phyloP scores from a whole-genome alignment of 2,113 vertebrate genomes.

The Opisthocomus hoazin region DNA sequence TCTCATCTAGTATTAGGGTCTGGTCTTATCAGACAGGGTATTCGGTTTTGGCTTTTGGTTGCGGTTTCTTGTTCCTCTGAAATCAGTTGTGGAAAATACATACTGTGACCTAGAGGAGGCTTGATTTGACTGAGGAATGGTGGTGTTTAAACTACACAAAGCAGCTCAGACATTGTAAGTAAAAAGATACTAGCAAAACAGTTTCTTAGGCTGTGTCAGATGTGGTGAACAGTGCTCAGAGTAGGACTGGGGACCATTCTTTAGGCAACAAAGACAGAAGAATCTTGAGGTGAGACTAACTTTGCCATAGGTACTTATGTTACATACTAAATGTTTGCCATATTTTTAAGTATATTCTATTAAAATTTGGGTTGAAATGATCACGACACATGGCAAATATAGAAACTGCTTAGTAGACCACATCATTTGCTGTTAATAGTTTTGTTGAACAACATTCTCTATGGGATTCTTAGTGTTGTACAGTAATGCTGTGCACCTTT shows the following conservation, averaged over 20 bases:
- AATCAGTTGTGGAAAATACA: not conserved
- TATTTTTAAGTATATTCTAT: not conserved
- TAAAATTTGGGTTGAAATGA: not conserved
- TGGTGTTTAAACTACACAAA: not conserved
- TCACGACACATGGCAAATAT: not conserved
- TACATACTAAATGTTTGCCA: not conserved
- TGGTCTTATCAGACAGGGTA: not conserved
- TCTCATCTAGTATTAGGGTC: not conserved
- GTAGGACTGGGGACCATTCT: not conserved
- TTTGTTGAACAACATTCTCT: not conserved
- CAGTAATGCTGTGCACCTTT: not conserved
- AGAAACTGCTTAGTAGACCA: not conserved
- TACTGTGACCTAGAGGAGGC: not conserved
- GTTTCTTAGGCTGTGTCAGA: not conserved
- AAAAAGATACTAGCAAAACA: not conserved
- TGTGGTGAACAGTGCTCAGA: not conserved
- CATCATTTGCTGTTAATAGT: not conserved
- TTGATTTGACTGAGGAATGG: not conserved
- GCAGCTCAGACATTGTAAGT: not conserved
- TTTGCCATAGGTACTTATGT: not conserved
- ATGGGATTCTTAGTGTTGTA: not conserved
- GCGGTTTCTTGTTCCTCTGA: not conserved
- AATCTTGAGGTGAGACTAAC: not conserved
- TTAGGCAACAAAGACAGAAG: not conserved
- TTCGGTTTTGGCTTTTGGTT: not conserved